These are phyloP conservation scores for Trachemys scripta DNA, from an alignment of 2,113 vertebrate genomes.

Conservation along the genomic window DNA sequence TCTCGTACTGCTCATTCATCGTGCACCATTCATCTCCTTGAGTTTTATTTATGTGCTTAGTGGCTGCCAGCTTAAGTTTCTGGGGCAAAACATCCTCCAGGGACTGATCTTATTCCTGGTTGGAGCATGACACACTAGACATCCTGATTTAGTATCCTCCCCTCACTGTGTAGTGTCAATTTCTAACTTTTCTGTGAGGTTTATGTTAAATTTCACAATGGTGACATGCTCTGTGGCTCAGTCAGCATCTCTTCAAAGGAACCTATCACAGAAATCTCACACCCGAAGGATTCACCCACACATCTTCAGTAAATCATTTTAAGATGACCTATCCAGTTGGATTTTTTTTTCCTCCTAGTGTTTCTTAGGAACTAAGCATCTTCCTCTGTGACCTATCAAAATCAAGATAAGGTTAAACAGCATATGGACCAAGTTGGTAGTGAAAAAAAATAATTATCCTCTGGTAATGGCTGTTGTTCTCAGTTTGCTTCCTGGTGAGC, in stretches of 20 bases:
- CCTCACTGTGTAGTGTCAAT: background rate
- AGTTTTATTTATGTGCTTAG: background rate
- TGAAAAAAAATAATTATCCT: background rate
- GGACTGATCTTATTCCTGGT: background rate
- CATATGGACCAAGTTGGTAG: background rate
- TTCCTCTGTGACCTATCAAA: background rate
- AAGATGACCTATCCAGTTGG: fast-evolving
- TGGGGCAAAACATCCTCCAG: background rate
- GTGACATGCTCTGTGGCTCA: background rate
- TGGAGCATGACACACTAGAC: background rate
- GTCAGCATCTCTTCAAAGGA: background rate
- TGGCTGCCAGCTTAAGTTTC: too few species aligned
- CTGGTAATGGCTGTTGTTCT: background rate
- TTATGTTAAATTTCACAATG: background rate
- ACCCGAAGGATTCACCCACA: background rate
- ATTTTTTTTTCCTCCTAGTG: background rate
- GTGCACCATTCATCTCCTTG: background rate
- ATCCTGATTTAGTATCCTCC: background rate
- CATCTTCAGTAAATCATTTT: background rate
- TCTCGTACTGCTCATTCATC: background rate
- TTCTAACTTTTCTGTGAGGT: background rate
- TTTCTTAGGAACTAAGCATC: background rate
- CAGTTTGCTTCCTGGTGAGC: background rate
- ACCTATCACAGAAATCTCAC: background rate
- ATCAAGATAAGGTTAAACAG: fast-evolving